Evolutionary conservation across 2,113 vertebrate species (phyloP).

Genomic region (Dendropsophus ebraccatus): DNA sequence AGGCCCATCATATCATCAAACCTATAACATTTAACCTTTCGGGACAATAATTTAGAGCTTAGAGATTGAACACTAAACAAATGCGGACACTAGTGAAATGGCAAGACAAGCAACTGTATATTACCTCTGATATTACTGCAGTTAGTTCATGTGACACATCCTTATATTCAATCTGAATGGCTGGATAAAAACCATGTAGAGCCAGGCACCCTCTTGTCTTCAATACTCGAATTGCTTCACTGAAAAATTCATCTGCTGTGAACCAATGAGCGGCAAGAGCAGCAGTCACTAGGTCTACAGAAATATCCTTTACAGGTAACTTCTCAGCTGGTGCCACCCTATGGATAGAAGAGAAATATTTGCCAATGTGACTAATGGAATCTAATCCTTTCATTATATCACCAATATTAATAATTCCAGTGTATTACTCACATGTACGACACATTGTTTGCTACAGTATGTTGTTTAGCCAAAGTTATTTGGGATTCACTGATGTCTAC

Average conservation of each 20-base stretch:
- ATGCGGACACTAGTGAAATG: no score
- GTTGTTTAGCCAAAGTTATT: constrained; percentile 67
- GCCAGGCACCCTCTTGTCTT: constrained; percentile 24
- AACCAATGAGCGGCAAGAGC: constrained; percentile 85
- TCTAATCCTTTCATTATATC: neutral
- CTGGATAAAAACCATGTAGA: neutral
- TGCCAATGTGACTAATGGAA: neutral
- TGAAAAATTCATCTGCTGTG: constrained; percentile 68
- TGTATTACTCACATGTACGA: neutral
- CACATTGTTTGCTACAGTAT: constrained; percentile 1
- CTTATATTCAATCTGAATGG: neutral
- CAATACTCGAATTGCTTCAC: constrained; percentile 66
- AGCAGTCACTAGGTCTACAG: constrained; percentile 75
- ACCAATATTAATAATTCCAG: neutral
- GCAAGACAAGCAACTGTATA: no score
- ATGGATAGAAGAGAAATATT: neutral
- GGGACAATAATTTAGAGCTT: no score
- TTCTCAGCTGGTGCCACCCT: constrained; percentile 77
- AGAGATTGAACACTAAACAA: no score
- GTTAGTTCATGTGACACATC: neutral
- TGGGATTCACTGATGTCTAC: constrained; percentile 73
- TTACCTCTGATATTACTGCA: no score
- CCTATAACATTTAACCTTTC: no score
- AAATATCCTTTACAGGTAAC: constrained; percentile 71
- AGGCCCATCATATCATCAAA: no score